Evolutionary conservation across 1,140 invertebrate genomes (phyloP), one percentile per base, ranked within the genome.

Genomic region (Papilio glaucus): DNA sequence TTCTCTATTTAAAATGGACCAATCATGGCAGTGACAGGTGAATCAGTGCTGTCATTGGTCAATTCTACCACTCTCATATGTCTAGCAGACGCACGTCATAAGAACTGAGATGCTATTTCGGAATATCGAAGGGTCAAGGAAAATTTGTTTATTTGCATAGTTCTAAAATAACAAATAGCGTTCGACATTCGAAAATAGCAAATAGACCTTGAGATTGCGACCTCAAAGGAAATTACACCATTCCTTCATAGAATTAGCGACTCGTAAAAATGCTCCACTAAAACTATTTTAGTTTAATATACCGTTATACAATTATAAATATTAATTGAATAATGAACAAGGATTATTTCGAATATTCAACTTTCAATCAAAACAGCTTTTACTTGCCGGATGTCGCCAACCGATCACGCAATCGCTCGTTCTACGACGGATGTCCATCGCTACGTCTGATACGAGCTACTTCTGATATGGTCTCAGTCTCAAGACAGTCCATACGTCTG

Each of bases 391-490:
- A 82, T 74, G 65, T 75, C 72, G 75, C 77, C 76, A 78, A 82
- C 76, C 71, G 81, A 77, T 81, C 72, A 87, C 85, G 85, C 73
- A 85, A 89, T 90, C 88, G 89, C 90, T 90, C 79, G 80, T 90
- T 89, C 88, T 92, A 90, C 87, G 85, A 88, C 83, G 89, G 84
- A 89, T 79, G 63, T 75, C 81, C 80, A 83, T 80, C 84, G 79
- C 77, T 75, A 70, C 81, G 65, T 77, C 72, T 72, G 60, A 71
- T 85, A 86, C 87, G 81, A 86, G 84, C 83, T 87, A 89, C 84
- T 84, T 57, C 79, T 92, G 90, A 90, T 92, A 92, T 90, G 90
- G 90, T 84, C 88, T 90, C 90, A 92, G 90, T 92, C 90, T 92
- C 90, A 90, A 92, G 90, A 92, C 88, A 85, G 83, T 90, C 87